Conservation (phyloP, 1,140 invertebrate genomes). For the Bombus cullumanus region DNA sequence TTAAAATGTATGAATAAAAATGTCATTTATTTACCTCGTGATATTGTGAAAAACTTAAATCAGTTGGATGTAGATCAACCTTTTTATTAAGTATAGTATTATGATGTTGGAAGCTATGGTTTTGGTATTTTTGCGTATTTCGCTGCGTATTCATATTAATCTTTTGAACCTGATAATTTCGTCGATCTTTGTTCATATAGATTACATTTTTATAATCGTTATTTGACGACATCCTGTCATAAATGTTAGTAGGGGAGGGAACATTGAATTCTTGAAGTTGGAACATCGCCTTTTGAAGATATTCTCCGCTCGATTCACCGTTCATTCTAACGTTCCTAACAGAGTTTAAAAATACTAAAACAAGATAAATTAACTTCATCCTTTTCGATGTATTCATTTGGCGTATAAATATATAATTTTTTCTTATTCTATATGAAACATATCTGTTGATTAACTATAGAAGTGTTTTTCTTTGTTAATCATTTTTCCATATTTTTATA, state of each 20-base stretch:
- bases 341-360: slow-evolving; percentile 32
- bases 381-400: slow-evolving; percentile 16
- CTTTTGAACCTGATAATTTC: slow-evolving; percentile 24
- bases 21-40: slow-evolving; percentile 42
- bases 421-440: background rate
- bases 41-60: slow-evolving; percentile 26
- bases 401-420: background rate
- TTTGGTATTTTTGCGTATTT: background rate
- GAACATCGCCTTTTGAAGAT: slow-evolving; percentile 71
- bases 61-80: background rate
- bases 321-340: background rate
- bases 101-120: slow-evolving; percentile 1
- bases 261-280: slow-evolving; percentile 69
- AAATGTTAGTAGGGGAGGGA: slow-evolving; percentile 20
- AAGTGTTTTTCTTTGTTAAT: background rate
- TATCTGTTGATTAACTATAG: background rate
- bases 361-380: slow-evolving; percentile 34
- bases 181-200: background rate
- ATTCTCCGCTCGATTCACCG: slow-evolving; percentile 70
- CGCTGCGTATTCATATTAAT: slow-evolving; percentile 17
- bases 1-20: background rate
- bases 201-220: slow-evolving; percentile 1
- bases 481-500: background rate
- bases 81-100: slow-evolving; percentile 4
- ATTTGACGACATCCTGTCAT: slow-evolving; percentile 26